phyloP scores from a whole-genome alignment of 2,888 invertebrate genomes.

The Stenoptilia bipunctidactyla region DNA sequence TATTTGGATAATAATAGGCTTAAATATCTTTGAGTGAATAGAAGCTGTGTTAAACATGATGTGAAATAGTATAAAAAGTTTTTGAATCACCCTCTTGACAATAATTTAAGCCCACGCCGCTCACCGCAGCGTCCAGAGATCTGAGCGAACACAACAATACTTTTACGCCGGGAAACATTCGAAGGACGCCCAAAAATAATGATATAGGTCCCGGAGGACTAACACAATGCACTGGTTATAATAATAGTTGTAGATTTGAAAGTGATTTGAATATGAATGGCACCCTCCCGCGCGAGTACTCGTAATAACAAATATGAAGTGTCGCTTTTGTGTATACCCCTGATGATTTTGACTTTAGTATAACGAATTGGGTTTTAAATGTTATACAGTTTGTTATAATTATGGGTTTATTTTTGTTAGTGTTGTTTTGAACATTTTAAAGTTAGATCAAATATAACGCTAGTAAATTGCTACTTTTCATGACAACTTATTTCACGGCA shows the following conservation, averaged over 20 bases:
- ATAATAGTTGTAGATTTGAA: conserved; percentile 71
- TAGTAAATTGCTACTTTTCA: no score
- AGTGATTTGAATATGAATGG: conserved; percentile 69
- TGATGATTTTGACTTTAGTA: conserved; percentile 55
- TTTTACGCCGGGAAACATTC: conserved; percentile 52
- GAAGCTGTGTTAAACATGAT: conserved; percentile 28
- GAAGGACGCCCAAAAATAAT: conserved; percentile 58
- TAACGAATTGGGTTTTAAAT: conserved; percentile 50
- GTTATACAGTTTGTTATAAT: conserved; percentile 41
- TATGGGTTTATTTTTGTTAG: conserved; percentile 31
- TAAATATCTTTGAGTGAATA: conserved; percentile 26
- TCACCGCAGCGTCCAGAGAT: conserved; percentile 36
- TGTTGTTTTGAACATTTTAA: conserved; percentile 9
- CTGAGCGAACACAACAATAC: conserved; percentile 46
- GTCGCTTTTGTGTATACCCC: conserved; percentile 51
- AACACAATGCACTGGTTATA: conserved; percentile 57
- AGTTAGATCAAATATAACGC: no score
- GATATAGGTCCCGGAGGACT: conserved; percentile 64
- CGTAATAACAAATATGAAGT: conserved; percentile 70
- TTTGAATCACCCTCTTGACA: conserved; percentile 47
- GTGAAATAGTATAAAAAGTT: conserved; percentile 61
- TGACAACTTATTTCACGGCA: no score
- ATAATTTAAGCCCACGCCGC: conserved; percentile 40
- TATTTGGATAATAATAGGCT: conserved; percentile 24
- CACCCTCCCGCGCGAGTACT: conserved; percentile 57